These are phyloP conservation scores for Operophtera brumata DNA, from an alignment of 2,888 invertebrate genomes.

Conservation along the genomic window DNA sequence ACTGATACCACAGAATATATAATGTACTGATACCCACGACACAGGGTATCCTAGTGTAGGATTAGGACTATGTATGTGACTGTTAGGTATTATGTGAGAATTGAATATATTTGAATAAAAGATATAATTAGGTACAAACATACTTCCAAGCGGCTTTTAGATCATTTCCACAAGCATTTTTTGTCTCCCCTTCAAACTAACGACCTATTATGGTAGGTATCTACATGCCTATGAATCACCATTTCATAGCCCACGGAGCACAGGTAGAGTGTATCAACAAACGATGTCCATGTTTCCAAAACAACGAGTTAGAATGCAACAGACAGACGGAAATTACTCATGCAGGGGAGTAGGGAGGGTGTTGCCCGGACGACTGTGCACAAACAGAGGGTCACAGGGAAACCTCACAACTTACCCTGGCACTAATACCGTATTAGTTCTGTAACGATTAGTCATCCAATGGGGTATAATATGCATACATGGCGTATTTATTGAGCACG, in stretches of 20 bases:
- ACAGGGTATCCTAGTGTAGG: too few species aligned
- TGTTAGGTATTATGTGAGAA: too few species aligned
- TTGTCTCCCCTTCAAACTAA: not conserved
- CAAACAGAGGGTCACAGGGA: constrained; percentile 71
- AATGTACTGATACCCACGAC: too few species aligned
- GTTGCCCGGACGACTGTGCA: constrained; percentile 66
- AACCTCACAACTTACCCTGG: constrained; percentile 44
- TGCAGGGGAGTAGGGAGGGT: constrained; percentile 34
- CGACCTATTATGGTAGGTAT: not conserved
- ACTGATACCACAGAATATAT: too few species aligned
- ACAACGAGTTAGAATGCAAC: constrained; percentile 35
- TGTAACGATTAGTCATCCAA: constrained; percentile 40
- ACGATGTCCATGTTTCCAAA: constrained; percentile 31
- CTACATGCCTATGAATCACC: constrained; percentile 4
- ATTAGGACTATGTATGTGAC: too few species aligned
- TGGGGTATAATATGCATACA: not conserved
- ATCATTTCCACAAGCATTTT: not conserved
- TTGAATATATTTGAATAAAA: too few species aligned
- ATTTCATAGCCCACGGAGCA: constrained; percentile 1
- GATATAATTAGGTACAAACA: too few species aligned
- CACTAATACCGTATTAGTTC: constrained; percentile 33
- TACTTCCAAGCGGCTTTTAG: too few species aligned
- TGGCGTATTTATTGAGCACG: not conserved
- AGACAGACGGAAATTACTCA: constrained; percentile 67
- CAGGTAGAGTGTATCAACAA: not conserved